phyloP scores from a whole-genome alignment of 1,140 invertebrate species.

The Ostrea denselamellosa region DNA sequence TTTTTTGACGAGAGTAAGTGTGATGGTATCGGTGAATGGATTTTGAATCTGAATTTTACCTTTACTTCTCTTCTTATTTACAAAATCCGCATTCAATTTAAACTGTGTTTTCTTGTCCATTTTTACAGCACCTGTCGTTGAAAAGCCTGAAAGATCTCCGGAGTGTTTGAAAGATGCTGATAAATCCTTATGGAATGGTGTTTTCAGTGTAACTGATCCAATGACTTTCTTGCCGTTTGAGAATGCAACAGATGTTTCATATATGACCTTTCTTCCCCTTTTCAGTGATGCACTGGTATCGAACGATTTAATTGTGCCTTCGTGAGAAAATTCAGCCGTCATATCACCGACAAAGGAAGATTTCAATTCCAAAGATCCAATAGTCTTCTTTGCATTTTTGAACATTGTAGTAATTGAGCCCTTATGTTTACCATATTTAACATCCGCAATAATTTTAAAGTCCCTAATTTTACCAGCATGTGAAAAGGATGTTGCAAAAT shows the following conservation, averaged over 20 bases:
- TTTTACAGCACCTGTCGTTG: neutral
- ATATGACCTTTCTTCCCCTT: neutral
- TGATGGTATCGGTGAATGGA: constrained; percentile 52
- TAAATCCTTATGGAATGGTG: constrained; percentile 11
- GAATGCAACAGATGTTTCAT: neutral
- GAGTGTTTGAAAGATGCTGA: constrained; percentile 33
- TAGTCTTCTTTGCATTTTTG: constrained; percentile 45
- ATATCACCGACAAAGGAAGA: constrained; percentile 59
- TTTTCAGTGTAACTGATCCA: constrained; percentile 34
- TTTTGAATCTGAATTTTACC: constrained; percentile 52
- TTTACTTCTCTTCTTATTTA: constrained; percentile 43
- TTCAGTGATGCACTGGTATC: neutral
- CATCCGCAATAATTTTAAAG: constrained; percentile 49
- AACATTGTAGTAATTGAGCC: constrained; percentile 10
- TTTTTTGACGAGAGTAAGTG: constrained; percentile 54
- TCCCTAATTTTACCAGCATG: constrained; percentile 40
- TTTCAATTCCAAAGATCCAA: constrained; percentile 51
- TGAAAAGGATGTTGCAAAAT: constrained; percentile 31
- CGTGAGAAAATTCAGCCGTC: constrained; percentile 55
- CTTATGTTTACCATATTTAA: constrained; percentile 48
- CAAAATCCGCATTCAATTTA: neutral
- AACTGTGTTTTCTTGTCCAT: constrained; percentile 37
- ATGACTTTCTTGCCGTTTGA: neutral
- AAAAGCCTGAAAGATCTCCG: neutral
- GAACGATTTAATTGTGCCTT: constrained; percentile 46